Percentiles rank a stretch among this genome's conserved stretches.
Conservation (phyloP, 2,113 vertebrate genomes). For the Cepphus grylle region DNA sequence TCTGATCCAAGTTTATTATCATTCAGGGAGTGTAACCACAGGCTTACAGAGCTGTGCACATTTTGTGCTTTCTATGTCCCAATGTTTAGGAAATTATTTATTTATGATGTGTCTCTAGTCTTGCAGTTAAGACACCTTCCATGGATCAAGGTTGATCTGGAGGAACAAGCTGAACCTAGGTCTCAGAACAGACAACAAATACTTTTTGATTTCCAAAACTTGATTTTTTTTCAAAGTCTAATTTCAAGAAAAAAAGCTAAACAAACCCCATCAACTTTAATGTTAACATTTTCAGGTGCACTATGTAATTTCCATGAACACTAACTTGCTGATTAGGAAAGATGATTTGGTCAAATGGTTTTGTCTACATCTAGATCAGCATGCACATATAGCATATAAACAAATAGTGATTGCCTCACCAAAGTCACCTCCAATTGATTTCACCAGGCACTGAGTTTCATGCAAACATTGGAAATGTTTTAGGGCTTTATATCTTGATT, state of each 20-base stretch:
- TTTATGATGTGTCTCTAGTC: not conserved
- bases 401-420: rapidly evolving
- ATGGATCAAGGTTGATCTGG: not conserved
- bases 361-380: not conserved
- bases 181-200: not conserved
- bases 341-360: not conserved
- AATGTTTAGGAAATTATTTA: not conserved
- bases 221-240: not conserved
- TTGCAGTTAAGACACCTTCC: not conserved
- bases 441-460: not conserved
- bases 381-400: not conserved
- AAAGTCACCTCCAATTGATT: not conserved
- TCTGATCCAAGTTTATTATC: not conserved
- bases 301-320: not conserved
- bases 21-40: not conserved
- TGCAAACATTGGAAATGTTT: not conserved
- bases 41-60: not conserved
- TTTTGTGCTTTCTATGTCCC: not conserved
- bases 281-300: not conserved
- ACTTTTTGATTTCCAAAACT: not conserved
- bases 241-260: not conserved
- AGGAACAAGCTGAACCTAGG: not conserved
- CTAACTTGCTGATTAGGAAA: not conserved
- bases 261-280: not conserved
- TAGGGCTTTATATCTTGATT: not conserved